Evolutionary conservation across 1,140 invertebrate species (phyloP).

Genomic region (Reticulitermes speratus): DNA sequence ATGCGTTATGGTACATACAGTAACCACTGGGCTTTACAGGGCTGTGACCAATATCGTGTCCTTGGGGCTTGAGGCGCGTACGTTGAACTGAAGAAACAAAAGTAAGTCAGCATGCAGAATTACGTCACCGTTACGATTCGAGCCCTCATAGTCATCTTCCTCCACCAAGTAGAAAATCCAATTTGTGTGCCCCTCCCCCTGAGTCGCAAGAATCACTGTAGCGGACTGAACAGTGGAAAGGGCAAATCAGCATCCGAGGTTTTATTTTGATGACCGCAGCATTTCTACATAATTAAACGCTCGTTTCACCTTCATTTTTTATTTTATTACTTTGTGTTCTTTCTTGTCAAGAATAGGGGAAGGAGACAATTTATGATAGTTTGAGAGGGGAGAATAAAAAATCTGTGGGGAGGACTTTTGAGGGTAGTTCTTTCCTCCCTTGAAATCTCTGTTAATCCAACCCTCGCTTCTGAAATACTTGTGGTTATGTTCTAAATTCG

Average conservation of each 20-base stretch:
- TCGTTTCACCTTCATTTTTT: constrained; percentile 19
- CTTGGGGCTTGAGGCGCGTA: too few species aligned
- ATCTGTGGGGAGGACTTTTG: neutral
- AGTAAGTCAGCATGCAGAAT: too few species aligned
- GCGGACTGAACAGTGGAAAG: too few species aligned
- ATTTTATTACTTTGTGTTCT: constrained; percentile 17
- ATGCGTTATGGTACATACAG: too few species aligned
- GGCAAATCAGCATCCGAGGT: too few species aligned
- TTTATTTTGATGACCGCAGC: neutral
- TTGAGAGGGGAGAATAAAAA: neutral
- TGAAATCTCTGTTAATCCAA: neutral
- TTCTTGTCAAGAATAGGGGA: neutral
- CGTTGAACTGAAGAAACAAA: too few species aligned
- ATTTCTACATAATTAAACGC: constrained; percentile 19
- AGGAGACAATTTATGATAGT: neutral
- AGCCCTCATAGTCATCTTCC: too few species aligned
- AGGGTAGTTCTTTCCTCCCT: neutral
- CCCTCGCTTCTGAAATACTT: neutral
- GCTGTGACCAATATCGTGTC: too few species aligned
- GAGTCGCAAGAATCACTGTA: too few species aligned
- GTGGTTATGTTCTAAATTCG: neutral
- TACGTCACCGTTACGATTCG: too few species aligned
- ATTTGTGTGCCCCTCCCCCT: neutral
- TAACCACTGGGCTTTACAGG: too few species aligned
- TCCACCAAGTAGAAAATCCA: neutral